Evolutionary conservation across 2,797 vertebrate species (phyloP).

Genomic region (Onychomys arenicola): DNA sequence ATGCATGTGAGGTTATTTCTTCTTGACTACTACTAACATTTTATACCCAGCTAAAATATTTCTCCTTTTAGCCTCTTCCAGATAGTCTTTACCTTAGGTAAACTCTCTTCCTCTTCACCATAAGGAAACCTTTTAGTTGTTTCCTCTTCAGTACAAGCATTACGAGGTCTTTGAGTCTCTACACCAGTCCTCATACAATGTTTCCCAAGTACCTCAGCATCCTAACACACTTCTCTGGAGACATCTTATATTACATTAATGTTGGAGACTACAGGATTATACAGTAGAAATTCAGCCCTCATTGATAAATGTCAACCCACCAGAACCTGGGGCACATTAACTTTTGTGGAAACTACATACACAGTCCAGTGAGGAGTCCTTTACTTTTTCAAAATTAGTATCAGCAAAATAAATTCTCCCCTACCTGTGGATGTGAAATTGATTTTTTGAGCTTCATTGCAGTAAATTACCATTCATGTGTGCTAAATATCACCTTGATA

Average conservation of each 20-base stretch:
- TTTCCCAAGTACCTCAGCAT: neutral
- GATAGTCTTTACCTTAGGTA: neutral
- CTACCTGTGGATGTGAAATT: neutral
- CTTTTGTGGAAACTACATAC: slow-evolving; percentile 37
- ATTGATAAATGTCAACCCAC: too few species aligned
- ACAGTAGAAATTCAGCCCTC: too few species aligned
- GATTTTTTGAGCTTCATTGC: neutral
- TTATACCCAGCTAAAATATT: neutral
- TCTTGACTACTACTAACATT: neutral
- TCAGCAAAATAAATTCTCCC: neutral
- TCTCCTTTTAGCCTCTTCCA: neutral
- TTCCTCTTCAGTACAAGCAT: neutral
- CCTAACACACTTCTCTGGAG: slow-evolving; percentile 16
- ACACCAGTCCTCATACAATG: neutral
- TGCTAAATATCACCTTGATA: slow-evolving; percentile 34
- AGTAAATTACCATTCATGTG: slow-evolving; percentile 10
- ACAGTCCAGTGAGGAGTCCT: neutral
- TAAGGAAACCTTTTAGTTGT: slow-evolving; percentile 1
- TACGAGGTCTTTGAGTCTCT: neutral
- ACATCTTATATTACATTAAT: neutral
- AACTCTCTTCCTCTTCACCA: neutral
- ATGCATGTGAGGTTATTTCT: neutral
- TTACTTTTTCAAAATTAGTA: slow-evolving; percentile 14
- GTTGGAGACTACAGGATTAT: too few species aligned
- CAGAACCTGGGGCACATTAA: neutral